Percentiles rank a stretch among this genome's conserved stretches.
phyloP scores from a whole-genome alignment of 2,888 invertebrate species.

The Rhogogaster chlorosoma region DNA sequence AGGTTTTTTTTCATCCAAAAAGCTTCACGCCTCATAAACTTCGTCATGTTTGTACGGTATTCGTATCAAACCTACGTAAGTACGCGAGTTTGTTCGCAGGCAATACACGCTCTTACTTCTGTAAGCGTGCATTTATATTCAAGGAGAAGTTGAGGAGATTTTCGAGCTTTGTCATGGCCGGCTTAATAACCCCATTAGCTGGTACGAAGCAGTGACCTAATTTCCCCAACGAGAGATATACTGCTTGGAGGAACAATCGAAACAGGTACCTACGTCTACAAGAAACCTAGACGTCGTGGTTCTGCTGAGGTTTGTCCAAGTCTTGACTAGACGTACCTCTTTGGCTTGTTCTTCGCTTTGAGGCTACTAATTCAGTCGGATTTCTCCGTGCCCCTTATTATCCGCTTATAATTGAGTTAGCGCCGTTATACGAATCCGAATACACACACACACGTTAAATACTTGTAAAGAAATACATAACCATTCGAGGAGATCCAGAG shows the following conservation, averaged over 20 bases:
- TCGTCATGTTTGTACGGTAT: not conserved
- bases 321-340: not conserved
- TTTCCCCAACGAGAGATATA: constrained; percentile 26
- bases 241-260: constrained; percentile 28
- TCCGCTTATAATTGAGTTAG: not conserved
- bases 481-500: not conserved
- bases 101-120: not conserved
- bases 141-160: constrained; percentile 1
- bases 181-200: constrained; percentile 29
- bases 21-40: not conserved
- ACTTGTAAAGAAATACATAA: not conserved
- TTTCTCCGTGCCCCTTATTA: not conserved
- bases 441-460: not conserved
- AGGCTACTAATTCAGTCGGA: not conserved
- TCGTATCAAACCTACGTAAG: not conserved
- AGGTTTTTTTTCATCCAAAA: not conserved
- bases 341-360: not conserved
- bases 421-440: not conserved
- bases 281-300: not conserved
- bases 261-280: constrained; percentile 23
- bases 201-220: not conserved
- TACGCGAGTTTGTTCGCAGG: not conserved
- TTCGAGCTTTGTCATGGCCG: constrained; percentile 14
- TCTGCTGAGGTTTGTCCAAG: constrained; percentile 9
- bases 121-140: not conserved